Conservation (phyloP, 2,113 vertebrate genomes). For the Grus americana region DNA sequence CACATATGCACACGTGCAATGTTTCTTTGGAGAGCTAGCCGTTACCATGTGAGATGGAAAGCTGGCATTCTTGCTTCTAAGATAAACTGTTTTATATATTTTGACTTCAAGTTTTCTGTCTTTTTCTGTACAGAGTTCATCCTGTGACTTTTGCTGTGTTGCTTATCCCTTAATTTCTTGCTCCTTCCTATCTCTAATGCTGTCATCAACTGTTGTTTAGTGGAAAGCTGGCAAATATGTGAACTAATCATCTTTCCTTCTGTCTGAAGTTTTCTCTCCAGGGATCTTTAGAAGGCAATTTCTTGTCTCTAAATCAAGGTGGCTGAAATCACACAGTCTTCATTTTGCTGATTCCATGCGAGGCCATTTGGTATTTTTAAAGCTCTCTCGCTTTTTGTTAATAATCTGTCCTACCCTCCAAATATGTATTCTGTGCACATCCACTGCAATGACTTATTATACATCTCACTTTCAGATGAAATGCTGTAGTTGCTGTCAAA, state of each 20-base stretch:
- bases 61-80: neutral
- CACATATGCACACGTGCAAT: rapidly evolving
- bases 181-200: neutral
- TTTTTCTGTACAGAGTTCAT: neutral
- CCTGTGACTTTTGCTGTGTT: neutral
- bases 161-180: constrained; percentile 9
- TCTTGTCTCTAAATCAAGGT: neutral
- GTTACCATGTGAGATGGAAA: neutral
- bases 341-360: neutral
- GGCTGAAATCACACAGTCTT: neutral
- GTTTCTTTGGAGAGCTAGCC: neutral
- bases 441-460: neutral
- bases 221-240: constrained; percentile 1
- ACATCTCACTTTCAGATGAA: neutral
- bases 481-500: neutral
- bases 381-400: neutral
- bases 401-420: neutral
- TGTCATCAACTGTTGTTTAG: constrained; percentile 5
- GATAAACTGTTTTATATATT: neutral
- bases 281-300: constrained; percentile 25
- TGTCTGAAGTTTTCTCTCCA: neutral
- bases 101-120: neutral
- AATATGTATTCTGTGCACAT: neutral
- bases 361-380: neutral
- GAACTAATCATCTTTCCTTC: constrained; percentile 1